Conservation (phyloP, 2,113 vertebrate genomes). For the Gymnocephalus cernua region DNA sequence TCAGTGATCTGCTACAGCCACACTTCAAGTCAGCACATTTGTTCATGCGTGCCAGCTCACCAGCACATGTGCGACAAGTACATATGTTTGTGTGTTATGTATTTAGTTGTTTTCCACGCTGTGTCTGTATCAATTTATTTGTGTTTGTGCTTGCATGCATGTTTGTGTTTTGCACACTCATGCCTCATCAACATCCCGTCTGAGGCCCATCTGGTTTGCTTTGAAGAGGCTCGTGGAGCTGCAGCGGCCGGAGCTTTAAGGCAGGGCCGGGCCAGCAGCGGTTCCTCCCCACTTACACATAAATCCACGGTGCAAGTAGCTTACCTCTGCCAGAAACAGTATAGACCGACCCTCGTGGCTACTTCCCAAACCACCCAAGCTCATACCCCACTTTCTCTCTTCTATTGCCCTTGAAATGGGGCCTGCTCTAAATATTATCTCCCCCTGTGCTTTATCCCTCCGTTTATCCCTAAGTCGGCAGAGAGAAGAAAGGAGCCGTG, state of each 20-base stretch:
- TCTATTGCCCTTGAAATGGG: constrained; percentile 86
- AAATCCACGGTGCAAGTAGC: constrained; percentile 64
- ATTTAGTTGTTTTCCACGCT: constrained; percentile 56
- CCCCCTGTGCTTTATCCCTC: constrained; percentile 73
- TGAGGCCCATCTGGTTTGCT: constrained; percentile 90
- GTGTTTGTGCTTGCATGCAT: constrained; percentile 54
- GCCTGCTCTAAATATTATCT: constrained; percentile 83
- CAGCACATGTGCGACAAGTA: constrained; percentile 10
- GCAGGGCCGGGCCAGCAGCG: constrained; percentile 81
- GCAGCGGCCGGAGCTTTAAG: constrained; percentile 78
- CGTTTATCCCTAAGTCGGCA: constrained; percentile 80
- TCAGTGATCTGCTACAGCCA: background rate
- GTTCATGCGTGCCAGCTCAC: background rate
- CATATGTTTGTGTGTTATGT: constrained; percentile 40
- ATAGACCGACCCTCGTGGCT: constrained; percentile 62
- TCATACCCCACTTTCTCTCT: constrained; percentile 83
- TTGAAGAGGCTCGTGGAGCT: constrained; percentile 86
- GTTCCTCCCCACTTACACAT: constrained; percentile 69
- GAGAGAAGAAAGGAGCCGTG: constrained; percentile 79
- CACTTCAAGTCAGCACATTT: background rate
- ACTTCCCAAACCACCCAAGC: constrained; percentile 83
- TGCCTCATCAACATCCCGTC: constrained; percentile 86
- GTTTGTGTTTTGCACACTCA: constrained; percentile 72
- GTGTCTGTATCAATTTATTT: constrained; percentile 57
- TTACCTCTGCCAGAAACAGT: constrained; percentile 57